A percentile compares a stretch with the other conserved stretches of the same genome.
Conservation (phyloP, 1,140 invertebrate species). For the Drosophila kikkawai region DNA sequence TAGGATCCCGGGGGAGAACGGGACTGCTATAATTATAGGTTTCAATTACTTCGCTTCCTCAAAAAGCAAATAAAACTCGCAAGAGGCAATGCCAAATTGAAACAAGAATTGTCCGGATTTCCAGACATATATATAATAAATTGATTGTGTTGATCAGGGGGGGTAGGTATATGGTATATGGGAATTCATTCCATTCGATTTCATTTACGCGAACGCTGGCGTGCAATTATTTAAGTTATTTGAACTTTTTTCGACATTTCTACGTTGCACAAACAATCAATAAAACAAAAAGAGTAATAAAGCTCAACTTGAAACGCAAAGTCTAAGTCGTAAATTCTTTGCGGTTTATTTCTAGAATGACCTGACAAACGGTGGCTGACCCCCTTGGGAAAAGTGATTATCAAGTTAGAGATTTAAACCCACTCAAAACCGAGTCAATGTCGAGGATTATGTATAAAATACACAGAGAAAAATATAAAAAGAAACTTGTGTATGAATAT, state of each 20-base stretch:
- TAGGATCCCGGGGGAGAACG: not conserved
- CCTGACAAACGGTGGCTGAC: conserved; percentile 14
- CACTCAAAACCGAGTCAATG: conserved; percentile 26
- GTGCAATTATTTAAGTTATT: conserved; percentile 69
- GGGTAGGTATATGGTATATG: conserved; percentile 3
- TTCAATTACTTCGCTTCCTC: conserved; percentile 71
- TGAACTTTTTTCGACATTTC: conserved; percentile 32
- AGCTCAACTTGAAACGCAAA: conserved; percentile 20
- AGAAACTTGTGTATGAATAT: too few species aligned
- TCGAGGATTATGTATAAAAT: conserved; percentile 14
- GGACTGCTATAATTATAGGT: conserved; percentile 71
- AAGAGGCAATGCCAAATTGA: conserved; percentile 31
- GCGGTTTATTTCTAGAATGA: conserved; percentile 16
- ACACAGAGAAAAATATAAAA: not conserved
- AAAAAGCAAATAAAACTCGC: conserved; percentile 32
- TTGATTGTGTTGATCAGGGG: conserved; percentile 33
- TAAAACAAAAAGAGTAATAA: conserved; percentile 20
- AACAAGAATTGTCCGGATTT: conserved; percentile 53
- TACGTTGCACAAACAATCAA: conserved; percentile 39
- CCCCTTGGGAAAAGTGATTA: conserved; percentile 17
- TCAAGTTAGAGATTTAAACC: conserved; percentile 20
- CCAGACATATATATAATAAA: conserved; percentile 36
- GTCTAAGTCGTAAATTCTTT: conserved; percentile 18
- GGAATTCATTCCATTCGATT: conserved; percentile 27
- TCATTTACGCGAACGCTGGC: conserved; percentile 29